These are phyloP conservation scores for Lytechinus pictus DNA, from an alignment of 35 echinoderm and acorn worm species.

Conservation along the genomic window DNA sequence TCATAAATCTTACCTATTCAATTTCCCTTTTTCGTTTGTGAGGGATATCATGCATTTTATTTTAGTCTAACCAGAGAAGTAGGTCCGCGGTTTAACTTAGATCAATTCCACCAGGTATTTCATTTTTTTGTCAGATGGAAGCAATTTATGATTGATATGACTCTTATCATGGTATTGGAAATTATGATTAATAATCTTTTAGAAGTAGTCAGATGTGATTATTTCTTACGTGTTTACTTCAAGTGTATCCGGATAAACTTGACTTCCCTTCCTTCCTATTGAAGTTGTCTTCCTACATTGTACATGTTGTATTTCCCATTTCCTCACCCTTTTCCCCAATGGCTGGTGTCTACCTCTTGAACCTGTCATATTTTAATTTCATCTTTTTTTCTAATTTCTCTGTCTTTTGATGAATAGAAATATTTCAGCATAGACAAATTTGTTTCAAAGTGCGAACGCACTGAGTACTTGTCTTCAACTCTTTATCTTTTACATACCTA, in stretches of 20 bases:
- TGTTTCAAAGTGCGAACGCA: too few species aligned
- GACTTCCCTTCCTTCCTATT: background rate
- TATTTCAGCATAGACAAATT: too few species aligned
- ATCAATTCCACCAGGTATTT: too few species aligned
- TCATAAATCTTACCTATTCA: too few species aligned
- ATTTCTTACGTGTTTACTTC: background rate
- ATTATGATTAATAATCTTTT: background rate
- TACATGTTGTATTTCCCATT: background rate
- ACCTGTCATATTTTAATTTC: background rate
- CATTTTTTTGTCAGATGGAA: too few species aligned
- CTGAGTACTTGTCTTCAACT: too few species aligned
- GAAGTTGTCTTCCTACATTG: background rate
- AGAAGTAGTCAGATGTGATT: background rate
- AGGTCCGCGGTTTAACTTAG: too few species aligned
- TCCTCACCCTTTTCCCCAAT: background rate
- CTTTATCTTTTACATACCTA: too few species aligned
- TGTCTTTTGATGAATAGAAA: too few species aligned
- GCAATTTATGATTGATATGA: background rate
- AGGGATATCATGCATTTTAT: too few species aligned
- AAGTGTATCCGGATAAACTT: background rate
- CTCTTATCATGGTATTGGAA: background rate
- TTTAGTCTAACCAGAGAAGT: too few species aligned
- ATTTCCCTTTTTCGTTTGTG: too few species aligned
- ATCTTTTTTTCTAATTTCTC: background rate
- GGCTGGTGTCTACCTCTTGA: background rate